A percentile compares a stretch with the other conserved stretches of the same genome.
Evolutionary conservation across 2,113 vertebrate species (phyloP).

Genomic region (Perca schrenkii): DNA sequence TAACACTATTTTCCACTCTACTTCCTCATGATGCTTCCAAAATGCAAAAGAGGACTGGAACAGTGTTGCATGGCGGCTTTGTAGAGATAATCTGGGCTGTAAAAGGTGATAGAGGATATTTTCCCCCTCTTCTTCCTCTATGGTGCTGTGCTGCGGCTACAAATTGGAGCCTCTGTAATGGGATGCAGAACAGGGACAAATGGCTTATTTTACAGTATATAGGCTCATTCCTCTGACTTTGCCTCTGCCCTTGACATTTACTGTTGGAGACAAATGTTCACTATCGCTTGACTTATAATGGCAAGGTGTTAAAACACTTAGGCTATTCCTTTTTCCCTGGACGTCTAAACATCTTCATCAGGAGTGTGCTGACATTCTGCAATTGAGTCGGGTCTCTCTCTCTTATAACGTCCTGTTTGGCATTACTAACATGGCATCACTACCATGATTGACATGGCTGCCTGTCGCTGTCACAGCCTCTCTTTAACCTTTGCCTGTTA

Average conservation of each 20-base stretch:
- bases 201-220: constrained; percentile 76
- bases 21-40: constrained; percentile 40
- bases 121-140: constrained; percentile 43
- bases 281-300: constrained; percentile 65
- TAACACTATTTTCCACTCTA: constrained; percentile 41
- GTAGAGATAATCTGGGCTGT: constrained; percentile 69
- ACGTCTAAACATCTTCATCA: constrained; percentile 46
- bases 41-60: constrained; percentile 44
- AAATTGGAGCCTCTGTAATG: constrained; percentile 74
- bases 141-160: constrained; percentile 60
- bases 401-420: not conserved
- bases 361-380: constrained; percentile 24
- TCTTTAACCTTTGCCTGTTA: not conserved
- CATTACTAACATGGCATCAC: not conserved
- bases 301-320: constrained; percentile 50
- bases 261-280: constrained; percentile 57
- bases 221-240: constrained; percentile 75
- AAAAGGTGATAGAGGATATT: constrained; percentile 52
- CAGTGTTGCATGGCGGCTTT: constrained; percentile 55
- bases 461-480: not conserved
- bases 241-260: constrained; percentile 80
- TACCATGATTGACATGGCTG: not conserved
- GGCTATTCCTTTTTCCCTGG: constrained; percentile 1
- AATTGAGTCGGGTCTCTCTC: not conserved
- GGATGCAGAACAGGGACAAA: constrained; percentile 81